Conservation (phyloP, 2,888 invertebrate species). For the Fissipunctia ypsillon region DNA sequence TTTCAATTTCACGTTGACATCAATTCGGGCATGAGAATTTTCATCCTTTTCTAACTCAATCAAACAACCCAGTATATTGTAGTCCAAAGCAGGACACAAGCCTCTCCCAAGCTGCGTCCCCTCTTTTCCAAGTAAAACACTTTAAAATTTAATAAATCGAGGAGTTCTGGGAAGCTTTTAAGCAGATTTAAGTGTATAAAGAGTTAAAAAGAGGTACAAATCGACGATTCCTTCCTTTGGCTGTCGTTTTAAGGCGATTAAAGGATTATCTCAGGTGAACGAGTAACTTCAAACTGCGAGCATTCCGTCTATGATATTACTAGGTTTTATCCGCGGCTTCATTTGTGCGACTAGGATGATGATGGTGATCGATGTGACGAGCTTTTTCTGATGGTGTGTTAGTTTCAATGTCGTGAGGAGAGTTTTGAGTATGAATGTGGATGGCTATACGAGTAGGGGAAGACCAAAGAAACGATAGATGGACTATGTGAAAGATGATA, state of each 20-base stretch:
- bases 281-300: conserved; percentile 20
- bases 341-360: background rate
- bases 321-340: background rate
- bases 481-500: background rate
- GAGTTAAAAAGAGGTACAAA: conserved; percentile 29
- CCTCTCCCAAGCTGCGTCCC: too few relatives aligned
- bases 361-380: background rate
- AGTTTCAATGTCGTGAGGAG: background rate
- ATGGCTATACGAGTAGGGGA: background rate
- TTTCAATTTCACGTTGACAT: background rate
- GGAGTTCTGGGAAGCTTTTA: conserved; percentile 23
- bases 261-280: conserved; percentile 45
- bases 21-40: background rate
- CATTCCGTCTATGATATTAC: background rate
- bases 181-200: conserved; percentile 32
- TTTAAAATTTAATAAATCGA: conserved; percentile 35
- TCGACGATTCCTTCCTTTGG: conserved; percentile 22
- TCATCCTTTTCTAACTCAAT: background rate
- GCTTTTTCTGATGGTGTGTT: background rate
- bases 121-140: conserved; percentile 16
- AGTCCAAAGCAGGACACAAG: background rate
- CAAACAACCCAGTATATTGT: conserved; percentile 6
- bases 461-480: background rate
- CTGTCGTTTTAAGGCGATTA: conserved; percentile 35
- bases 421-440: background rate